A percentile compares a stretch with the other conserved stretches of the same genome.
These are phyloP conservation scores for Beroe ovata DNA, from an alignment of 37 sponge, comb jelly and placozoan species.

Conservation along the genomic window DNA sequence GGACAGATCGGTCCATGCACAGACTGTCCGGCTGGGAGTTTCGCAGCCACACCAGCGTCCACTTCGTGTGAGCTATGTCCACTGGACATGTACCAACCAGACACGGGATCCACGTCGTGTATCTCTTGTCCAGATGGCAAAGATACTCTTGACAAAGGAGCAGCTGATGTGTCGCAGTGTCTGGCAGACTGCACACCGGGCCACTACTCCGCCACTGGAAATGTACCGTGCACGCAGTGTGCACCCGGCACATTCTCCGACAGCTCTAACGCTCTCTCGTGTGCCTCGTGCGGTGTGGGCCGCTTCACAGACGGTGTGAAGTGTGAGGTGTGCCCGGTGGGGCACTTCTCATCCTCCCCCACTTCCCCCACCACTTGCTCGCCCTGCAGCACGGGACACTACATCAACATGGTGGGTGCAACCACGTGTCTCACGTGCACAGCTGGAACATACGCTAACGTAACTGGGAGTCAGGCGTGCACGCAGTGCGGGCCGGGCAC, in stretches of 20 bases:
- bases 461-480: not conserved
- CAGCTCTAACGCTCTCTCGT: not conserved
- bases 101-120: not conserved
- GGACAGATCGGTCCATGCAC: constrained; percentile 58
- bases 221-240: constrained; percentile 29
- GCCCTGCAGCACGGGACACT: not conserved
- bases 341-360: not conserved
- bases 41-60: not conserved
- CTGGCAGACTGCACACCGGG: constrained; percentile 19
- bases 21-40: not conserved
- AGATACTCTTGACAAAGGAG: constrained; percentile 30
- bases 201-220: constrained; percentile 44
- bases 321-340: constrained; percentile 34
- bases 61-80: constrained; percentile 36
- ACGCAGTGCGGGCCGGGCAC: not conserved
- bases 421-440: not conserved
- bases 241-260: constrained; percentile 18
- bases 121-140: constrained; percentile 26
- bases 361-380: not conserved
- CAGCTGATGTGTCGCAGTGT: constrained; percentile 7
- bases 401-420: not conserved
- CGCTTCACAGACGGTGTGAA: constrained; percentile 12
- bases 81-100: constrained; percentile 14
- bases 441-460: not conserved
- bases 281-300: constrained; percentile 2